phyloP scores from a whole-genome alignment of 2,888 invertebrate species.

The Meloe dianella region DNA sequence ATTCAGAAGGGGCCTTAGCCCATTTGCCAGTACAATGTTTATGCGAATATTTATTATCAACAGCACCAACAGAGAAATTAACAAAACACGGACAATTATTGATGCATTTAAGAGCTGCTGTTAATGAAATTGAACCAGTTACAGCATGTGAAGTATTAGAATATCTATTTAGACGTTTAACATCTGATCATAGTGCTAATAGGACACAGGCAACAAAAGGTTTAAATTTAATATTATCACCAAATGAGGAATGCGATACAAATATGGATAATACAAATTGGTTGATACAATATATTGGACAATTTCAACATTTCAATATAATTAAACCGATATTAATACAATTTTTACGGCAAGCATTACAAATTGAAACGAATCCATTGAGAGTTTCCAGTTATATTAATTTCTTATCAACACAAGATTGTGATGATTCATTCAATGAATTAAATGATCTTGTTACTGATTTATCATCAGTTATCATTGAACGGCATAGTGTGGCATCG shows the following conservation, averaged over 20 bases:
- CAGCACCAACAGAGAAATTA: slow-evolving; percentile 70
- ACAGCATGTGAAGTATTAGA: slow-evolving; percentile 83
- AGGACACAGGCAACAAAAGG: slow-evolving; percentile 76
- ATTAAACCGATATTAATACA: slow-evolving; percentile 72
- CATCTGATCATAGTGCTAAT: slow-evolving; percentile 80
- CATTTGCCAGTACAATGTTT: slow-evolving; percentile 96
- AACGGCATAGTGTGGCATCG: slow-evolving; percentile 84
- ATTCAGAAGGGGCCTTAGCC: slow-evolving; percentile 83
- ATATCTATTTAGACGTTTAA: slow-evolving; percentile 85
- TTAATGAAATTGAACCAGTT: slow-evolving; percentile 62
- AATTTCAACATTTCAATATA: slow-evolving; percentile 78
- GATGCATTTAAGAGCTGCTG: slow-evolving; percentile 65
- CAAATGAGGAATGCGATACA: slow-evolving; percentile 58
- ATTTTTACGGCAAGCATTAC: slow-evolving; percentile 84
- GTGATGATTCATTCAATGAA: slow-evolving; percentile 70
- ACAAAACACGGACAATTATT: slow-evolving; percentile 73
- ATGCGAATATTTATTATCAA: slow-evolving; percentile 89
- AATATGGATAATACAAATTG: slow-evolving; percentile 58
- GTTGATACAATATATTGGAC: slow-evolving; percentile 71
- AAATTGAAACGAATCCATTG: slow-evolving; percentile 86
- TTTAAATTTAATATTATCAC: slow-evolving; percentile 52
- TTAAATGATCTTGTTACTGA: slow-evolving; percentile 76
- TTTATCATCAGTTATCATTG: slow-evolving; percentile 89
- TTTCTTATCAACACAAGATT: slow-evolving; percentile 80
- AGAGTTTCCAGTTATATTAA: slow-evolving; percentile 84